Conservation (phyloP, 2,888 invertebrate species). For the Drosophila longiperda region DNA sequence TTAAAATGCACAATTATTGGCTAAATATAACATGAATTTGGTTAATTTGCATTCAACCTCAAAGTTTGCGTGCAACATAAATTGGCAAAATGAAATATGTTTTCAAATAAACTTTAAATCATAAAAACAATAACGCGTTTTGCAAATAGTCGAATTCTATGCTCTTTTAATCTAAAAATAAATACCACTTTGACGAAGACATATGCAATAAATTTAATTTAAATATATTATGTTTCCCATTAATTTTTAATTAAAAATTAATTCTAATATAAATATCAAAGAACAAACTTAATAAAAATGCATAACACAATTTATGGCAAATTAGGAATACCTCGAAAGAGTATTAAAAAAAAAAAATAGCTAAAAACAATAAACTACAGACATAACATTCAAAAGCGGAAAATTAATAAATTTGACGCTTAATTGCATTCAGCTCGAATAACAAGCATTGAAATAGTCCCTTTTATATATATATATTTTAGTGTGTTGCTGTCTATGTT, state of each 20-base stretch:
- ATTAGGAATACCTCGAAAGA: neutral
- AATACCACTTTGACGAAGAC: neutral
- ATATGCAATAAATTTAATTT: neutral
- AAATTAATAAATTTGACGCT: slow-evolving; percentile 74
- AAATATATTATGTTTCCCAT: neutral
- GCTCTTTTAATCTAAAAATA: slow-evolving; percentile 25
- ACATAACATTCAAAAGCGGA: slow-evolving; percentile 38
- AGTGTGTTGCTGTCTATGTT: slow-evolving; percentile 34
- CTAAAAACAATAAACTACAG: slow-evolving; percentile 30
- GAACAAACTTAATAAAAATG: neutral
- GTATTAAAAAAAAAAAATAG: neutral
- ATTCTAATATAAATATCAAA: neutral
- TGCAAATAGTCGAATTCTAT: slow-evolving; percentile 9
- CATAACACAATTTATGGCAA: neutral
- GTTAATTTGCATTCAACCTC: slow-evolving; percentile 9
- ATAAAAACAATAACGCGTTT: neutral
- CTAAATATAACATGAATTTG: slow-evolving; percentile 4
- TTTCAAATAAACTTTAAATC: neutral
- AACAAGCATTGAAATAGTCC: slow-evolving; percentile 32
- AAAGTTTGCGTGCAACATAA: neutral
- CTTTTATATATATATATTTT: slow-evolving; percentile 7
- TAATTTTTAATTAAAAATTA: neutral
- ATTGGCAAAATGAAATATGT: neutral
- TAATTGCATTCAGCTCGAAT: slow-evolving; percentile 64
- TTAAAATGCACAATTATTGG: slow-evolving; percentile 9